Evolutionary conservation across 2,113 vertebrate genomes (phyloP).

Genomic region (Mionectes macconnelli): DNA sequence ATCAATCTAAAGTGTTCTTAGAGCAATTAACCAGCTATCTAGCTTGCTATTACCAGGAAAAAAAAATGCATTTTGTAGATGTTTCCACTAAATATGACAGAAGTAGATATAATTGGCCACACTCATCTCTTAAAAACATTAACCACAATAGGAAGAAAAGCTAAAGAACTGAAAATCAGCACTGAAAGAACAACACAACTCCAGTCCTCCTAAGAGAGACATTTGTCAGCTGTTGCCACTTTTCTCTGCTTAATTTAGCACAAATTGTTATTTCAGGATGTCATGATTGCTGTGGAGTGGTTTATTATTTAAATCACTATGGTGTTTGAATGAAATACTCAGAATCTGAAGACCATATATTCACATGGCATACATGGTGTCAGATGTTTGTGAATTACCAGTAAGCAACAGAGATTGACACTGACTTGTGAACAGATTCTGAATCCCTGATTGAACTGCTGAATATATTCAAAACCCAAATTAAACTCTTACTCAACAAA

Average conservation of each 20-base stretch:
- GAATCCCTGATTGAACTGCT: neutral
- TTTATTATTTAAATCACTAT: conserved; percentile 51
- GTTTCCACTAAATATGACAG: neutral
- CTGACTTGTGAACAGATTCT: neutral
- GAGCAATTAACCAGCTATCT: neutral
- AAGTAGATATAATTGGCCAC: neutral
- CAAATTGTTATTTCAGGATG: conserved; percentile 54
- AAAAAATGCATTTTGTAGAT: neutral
- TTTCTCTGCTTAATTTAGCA: conserved; percentile 59
- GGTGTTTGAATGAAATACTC: conserved; percentile 24
- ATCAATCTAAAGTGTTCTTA: neutral
- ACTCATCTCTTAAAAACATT: neutral
- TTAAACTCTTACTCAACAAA: neutral
- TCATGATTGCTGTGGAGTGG: conserved; percentile 49
- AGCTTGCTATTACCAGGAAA: neutral
- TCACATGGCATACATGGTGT: neutral
- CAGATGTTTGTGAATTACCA: conserved; percentile 30
- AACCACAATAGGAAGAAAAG: neutral
- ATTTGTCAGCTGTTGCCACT: conserved; percentile 63
- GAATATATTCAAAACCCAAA: neutral
- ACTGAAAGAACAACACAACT: neutral
- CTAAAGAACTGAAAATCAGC: neutral
- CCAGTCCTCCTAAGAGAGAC: conserved; percentile 7
- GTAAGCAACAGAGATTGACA: neutral
- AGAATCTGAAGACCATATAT: conserved; percentile 10